Evolutionary conservation across 2,888 invertebrate genomes (phyloP).

Genomic region (Plagodis dolabraria): DNA sequence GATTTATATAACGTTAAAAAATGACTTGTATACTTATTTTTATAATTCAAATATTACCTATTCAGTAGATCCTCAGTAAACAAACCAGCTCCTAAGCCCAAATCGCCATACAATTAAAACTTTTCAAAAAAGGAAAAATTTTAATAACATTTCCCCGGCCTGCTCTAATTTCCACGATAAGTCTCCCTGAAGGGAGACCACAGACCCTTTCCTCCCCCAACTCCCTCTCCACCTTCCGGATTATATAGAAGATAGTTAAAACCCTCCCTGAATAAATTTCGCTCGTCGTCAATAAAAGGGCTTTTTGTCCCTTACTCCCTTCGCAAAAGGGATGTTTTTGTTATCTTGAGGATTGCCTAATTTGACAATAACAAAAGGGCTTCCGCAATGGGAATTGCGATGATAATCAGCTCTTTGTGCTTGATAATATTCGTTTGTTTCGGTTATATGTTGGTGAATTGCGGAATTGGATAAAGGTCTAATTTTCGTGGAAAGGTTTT

Average conservation of each 20-base stretch:
- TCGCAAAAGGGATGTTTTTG: constrained; percentile 78
- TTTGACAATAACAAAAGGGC: constrained; percentile 84
- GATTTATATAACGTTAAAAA: no score
- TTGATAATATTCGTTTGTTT: constrained; percentile 42
- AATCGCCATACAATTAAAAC: constrained; percentile 31
- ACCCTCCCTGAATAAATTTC: constrained; percentile 78
- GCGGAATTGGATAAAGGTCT: constrained; percentile 24
- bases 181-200: constrained; percentile 44
- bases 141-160: constrained; percentile 30
- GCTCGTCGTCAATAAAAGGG: constrained; percentile 80
- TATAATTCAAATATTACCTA: background rate
- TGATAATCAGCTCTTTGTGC: constrained; percentile 72
- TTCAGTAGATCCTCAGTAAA: constrained; percentile 11
- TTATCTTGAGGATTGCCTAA: constrained; percentile 85
- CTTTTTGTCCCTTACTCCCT: constrained; percentile 69
- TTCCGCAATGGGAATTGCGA: constrained; percentile 75
- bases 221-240: constrained; percentile 57
- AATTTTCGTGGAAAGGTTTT: constrained; percentile 22
- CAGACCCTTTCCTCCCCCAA: constrained; percentile 43
- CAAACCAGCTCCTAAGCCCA: constrained; percentile 24
- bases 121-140: constrained; percentile 29
- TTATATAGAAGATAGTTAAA: constrained; percentile 81
- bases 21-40: background rate
- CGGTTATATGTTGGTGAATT: constrained; percentile 39
- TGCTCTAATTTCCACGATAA: constrained; percentile 56